phyloP scores from a whole-genome alignment of 2,797 vertebrate genomes.

The Pseudochromis fuscus region DNA sequence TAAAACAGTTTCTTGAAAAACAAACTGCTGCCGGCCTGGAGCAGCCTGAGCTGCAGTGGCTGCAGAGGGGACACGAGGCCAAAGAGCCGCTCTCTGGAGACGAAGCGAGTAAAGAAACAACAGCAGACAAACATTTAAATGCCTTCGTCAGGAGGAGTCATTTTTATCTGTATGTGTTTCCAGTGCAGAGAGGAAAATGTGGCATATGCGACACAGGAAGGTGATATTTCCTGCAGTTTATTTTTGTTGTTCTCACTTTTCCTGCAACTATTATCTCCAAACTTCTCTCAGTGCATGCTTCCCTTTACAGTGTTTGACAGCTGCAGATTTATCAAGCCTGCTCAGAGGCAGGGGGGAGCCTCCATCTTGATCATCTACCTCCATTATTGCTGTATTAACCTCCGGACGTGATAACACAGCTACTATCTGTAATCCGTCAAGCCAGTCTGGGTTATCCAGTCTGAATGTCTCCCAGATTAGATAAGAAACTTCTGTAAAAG shows the following conservation, averaged over 20 bases:
- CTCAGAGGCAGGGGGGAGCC: neutral
- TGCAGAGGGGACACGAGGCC: conserved; percentile 25
- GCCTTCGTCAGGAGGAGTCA: neutral
- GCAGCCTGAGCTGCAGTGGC: conserved; percentile 22
- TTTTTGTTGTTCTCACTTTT: neutral
- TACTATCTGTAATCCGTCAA: conserved; percentile 55
- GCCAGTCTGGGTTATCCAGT: conserved; percentile 36
- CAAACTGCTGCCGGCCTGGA: conserved; percentile 47
- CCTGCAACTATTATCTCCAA: neutral
- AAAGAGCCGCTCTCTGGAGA: conserved; percentile 21
- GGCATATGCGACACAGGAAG: neutral
- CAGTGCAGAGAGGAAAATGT: neutral
- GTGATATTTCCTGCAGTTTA: neutral
- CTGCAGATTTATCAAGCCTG: conserved; percentile 7
- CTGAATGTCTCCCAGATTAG: conserved; percentile 31
- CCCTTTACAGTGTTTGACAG: conserved; percentile 12
- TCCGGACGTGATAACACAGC: conserved; percentile 29
- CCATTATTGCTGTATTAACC: conserved; percentile 36
- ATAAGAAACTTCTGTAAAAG: conserved; percentile 48
- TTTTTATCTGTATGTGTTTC: neutral
- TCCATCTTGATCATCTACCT: conserved; percentile 30
- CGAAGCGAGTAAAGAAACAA: conserved; percentile 16
- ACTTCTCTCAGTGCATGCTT: neutral
- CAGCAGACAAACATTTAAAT: conserved; percentile 3
- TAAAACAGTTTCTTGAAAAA: conserved; percentile 61